Base-by-base conservation (phyloP, 64 coral and sea anemone genomes). In the Acropora tenuis region DNA sequence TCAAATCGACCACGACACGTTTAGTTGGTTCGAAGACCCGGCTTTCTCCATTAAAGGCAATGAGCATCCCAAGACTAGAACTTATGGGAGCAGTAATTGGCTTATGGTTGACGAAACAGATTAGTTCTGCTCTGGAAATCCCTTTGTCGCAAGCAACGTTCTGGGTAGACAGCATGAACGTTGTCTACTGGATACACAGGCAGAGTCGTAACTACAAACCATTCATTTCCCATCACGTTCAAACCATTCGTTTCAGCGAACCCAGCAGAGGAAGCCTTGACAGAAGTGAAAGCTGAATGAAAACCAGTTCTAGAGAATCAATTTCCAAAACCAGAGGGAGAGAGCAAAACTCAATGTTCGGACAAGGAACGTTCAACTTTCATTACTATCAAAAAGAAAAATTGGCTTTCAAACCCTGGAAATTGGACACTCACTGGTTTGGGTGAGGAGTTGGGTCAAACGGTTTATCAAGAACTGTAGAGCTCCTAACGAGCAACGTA, bases 81-180 rank as follows among this genome's bases (percentile, higher is more conserved):
- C 82, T 95, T 19, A 95, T 91, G 93, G 93, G 88, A 17, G 78
- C 87, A 59, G 30, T 78, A 3, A 67, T 94, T 15, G 93, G 93
- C 16, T 47, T 86, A 50, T 60, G 52, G 30, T 48, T 94, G 43
- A 74, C 93, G 3, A 82, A 90, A 65, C 61, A 72, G 68, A 47
- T 90, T 15, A 48, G 57, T 43, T 48, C 43, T 42, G 44, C 55
- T 15, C 43, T 93, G 18, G 78, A 80, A 16, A 69, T 88, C 9
- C 87, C 69, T 1, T 73, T 82, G 65, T 40, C 47, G 11, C 43
- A 82, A 71, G 60, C 47, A 13, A 94, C 87, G 2, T 94, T 87
- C 78, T 86, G 55, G 80, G 58, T 83, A 1, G 88, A 90, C 30
- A 90, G 87, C 61, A 83, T 94, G 72, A 89, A 90, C 74, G 80